Evolutionary conservation across 2,113 vertebrate species (phyloP), one percentile per base, ranked within the genome.

Genomic region (Crotalus tigris): DNA sequence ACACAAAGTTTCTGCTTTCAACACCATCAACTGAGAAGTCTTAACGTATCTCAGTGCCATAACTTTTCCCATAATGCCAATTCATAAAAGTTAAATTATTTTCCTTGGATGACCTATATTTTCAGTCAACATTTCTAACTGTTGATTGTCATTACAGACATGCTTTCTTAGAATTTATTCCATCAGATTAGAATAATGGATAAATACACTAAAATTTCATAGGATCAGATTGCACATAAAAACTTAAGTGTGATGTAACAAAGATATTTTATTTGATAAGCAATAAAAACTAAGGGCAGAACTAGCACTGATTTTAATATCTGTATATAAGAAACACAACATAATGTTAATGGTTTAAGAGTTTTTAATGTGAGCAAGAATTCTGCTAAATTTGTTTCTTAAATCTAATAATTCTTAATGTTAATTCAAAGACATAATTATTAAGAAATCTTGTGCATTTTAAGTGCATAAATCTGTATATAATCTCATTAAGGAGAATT

Each of bases 1-100:
- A 92, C 92, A 81, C n/a, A 21, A 39, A 89, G 39, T 90, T 89
- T 39, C 69, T 58, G 53, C 11, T 81, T 92, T 81, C n/a, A 89
- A 89, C 87, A 92, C 51, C 53, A 81, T 81, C 87, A 89, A 92
- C 87, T 21, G 23, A 92, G 39, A 92, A 3, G 53, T 88, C 53
- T 26, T 89, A 46, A 92, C 10, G 89, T 53, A 54, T 12, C 33
- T 64, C 29, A 88, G 89, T 85, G 53, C 53, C 64, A 44, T 54
- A 88, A 88, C 5, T n/a, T 81, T 24, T 92, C 15, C 39, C 19
- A 51, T 39, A 88, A 9, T 59, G 54, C 5, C 64, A 89, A 57
- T 53, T 88, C 49, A 58, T 21, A 85, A 44, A 92, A 54, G n/a
- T 33, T 61, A 57, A 57, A 85, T 33, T n/a, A 58, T 24, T 13